Base-by-base conservation (phyloP, 2,888 invertebrate species). In the Camponotus fellah region DNA sequence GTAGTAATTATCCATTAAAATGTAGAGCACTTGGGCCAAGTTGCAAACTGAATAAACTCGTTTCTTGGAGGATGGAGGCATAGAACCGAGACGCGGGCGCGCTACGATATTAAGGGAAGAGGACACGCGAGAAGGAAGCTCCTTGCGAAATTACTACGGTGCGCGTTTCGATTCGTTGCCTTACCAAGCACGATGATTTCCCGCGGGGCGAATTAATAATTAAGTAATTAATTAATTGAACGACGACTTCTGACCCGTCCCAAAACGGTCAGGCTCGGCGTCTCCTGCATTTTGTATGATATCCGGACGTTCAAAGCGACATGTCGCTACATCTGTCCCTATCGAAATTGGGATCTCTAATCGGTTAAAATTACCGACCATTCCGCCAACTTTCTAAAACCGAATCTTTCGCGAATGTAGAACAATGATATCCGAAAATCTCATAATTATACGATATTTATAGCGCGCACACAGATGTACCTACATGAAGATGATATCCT, bases 151-250 rank as follows among this genome's bases (percentile, higher is more conserved):
- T 80, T 82, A 82, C 77, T 82, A 53, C 62, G 40, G 26, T 60
- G 82, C 65, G 60, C 82, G 69, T 84, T 84, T 84, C 74, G 82
- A 84, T 84, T 84, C 82, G 82, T 84, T 49, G 81, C 62, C 58
- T 81, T 49, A 26, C 65, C 81, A 53, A 77, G 81, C 85, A 82
- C 83, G 65, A 83, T 84, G 68, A 90, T 89, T 90, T 90, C 90
- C 90, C 90, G 72, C 76, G 85, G 86, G 90, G 71, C 85, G 84
- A 85, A 90, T 91, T 87, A 89, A 89, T 90, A 83, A 91, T 90
- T 90, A 87, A 90, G 82, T 85, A 87, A 91, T 89, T 89, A 91
- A 91, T 91, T 90, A 90, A 90, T 90, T 86, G 85, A 86, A 87
- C 77, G 85, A 84, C 76, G 84, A 87, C 79, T 80, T 62, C 49